Evolutionary conservation across 2,797 vertebrate species (phyloP), one percentile per base, ranked within the genome.

Genomic region (Ptychobarbus kaznakovi): DNA sequence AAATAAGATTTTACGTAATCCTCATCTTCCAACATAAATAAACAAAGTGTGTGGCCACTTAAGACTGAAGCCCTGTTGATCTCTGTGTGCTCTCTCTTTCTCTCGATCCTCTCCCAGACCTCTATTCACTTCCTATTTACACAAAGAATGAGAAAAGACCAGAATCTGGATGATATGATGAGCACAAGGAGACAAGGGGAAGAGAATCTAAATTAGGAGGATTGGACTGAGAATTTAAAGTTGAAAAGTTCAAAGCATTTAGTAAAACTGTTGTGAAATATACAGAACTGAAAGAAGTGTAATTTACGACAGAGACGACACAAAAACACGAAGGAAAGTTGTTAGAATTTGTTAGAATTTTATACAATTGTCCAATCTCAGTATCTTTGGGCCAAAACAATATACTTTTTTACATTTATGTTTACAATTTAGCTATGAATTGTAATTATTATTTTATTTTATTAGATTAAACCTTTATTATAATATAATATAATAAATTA

Each of bases 11-110:
- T 88, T 76, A 85, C 32, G 5, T 83, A 80, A 82, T 70, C 56
- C 32, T 22, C 35, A 81, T 80, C 81, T 70, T 81, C 20, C 68
- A 70, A 79, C 82, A 63, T 79, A 88, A 88, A 80, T 78, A 88
- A 86, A 82, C 51, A 83, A 58, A 83, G 70, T 28, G 69, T 72
- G 63, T 84, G 46, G 82, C 68, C 38, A 63, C 79, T 76, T 66
- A 35, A 25, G 35, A 63, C 72, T 81, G 32, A 87, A 86, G 42
- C 72, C 22, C 6, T 4, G 16, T 83, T 84, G 10, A 77, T 35
- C 77, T 28, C n/a, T 56, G 46, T 51, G 13, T 44, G 3, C 51
- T 75, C 16, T 78, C 28, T 85, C 40, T 25, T 58, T 82, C 25
- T 82, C 25, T 86, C 73, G 13, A 35, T 69, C 44, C 35, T 40